Evolutionary conservation across 23 tunicate species (phyloP), one percentile per base, ranked within the genome.

Genomic region (Phallusia fumigata): DNA sequence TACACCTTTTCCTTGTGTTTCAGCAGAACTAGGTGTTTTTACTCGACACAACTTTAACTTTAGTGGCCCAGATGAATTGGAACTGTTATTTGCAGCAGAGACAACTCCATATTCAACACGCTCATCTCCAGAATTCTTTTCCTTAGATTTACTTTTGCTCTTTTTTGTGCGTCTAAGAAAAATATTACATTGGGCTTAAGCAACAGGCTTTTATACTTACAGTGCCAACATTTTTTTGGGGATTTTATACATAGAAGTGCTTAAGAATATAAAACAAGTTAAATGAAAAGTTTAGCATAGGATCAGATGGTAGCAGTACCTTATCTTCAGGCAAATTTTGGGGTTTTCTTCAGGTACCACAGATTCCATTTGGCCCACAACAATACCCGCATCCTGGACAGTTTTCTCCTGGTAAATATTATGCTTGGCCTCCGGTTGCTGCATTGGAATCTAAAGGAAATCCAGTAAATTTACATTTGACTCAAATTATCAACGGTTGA

Each of bases 311-410:
- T 40, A 40, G 47, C 5, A 26, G 86, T 86, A 91, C 96, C 85
- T 86, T 31, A 92, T 92, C 80, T 92, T 92, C 21, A 92, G 65
- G 52, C 97, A 83, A 5, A 92, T 86, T 80, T 92, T 92, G 24
- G 91, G 91, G 35, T 87, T 92, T 84, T 92, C 97, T 44, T 92
- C 91, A 52, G 47, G 88, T 11, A 33, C 75, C 45, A 26, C 73
- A 15, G 69, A 58, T 13, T 58, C 69, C 13, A 58, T 24, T 58
- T 8, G 53, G 10, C 19, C 35, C 35, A 45, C 33, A 40, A 10
- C 10, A 45, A 40, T 36, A 28, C 10, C 33, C 0, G 53, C 2
- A 35, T 77, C 80, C 19, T 40, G 32, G 52, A 45, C 26, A 35
- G 80, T 22, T 77, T 77, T 77, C 35, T 77, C 80, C 44, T 77